phyloP scores from a whole-genome alignment of 1,140 invertebrate genomes.

The Physella acuta region DNA sequence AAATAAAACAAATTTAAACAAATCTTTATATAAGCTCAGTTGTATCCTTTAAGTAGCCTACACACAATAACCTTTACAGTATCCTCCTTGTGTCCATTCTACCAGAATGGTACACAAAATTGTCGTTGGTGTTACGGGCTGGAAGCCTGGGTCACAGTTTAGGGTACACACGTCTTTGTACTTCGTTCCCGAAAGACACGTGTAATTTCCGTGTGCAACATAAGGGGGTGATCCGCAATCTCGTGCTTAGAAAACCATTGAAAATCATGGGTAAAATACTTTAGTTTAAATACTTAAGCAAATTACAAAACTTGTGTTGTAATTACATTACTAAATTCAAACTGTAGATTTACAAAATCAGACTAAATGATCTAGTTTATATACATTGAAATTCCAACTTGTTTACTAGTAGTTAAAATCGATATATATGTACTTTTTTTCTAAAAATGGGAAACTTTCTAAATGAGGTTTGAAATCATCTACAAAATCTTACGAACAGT shows the following conservation, averaged over 20 bases:
- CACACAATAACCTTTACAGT: not conserved
- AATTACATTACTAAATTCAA: not conserved
- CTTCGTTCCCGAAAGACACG: not conserved
- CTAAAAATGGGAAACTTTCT: not conserved
- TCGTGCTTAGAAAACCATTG: not conserved
- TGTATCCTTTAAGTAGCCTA: too few relatives aligned
- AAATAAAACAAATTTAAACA: too few relatives aligned
- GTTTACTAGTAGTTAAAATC: not conserved
- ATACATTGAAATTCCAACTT: too few relatives aligned
- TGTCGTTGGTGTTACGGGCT: not conserved
- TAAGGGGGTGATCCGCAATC: not conserved
- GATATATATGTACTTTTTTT: not conserved
- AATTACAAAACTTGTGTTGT: not conserved
- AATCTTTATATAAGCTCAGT: too few relatives aligned
- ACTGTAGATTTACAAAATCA: not conserved
- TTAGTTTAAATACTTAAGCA: not conserved
- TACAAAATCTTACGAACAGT: not conserved
- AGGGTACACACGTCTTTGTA: not conserved
- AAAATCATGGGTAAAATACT: not conserved
- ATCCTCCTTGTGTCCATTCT: slow-evolving; percentile 1
- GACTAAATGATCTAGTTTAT: too few relatives aligned
- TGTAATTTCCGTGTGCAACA: not conserved
- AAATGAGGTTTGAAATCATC: not conserved
- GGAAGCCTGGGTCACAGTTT: not conserved
- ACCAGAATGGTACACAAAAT: not conserved